Evolutionary conservation across 2,113 vertebrate genomes (phyloP).

Genomic region (Amphiprion percula): DNA sequence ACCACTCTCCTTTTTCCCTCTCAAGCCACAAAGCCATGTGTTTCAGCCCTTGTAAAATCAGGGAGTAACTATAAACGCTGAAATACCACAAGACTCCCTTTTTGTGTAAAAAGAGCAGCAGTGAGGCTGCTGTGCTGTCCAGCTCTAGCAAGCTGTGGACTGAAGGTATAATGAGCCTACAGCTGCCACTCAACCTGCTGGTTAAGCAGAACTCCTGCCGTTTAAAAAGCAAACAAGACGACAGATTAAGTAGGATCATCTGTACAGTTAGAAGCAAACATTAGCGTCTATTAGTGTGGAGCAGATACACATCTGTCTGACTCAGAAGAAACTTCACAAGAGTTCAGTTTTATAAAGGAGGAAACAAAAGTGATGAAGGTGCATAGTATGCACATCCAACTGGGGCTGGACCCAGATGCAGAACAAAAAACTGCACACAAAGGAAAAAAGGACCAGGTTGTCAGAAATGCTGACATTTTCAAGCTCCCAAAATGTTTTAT

Average conservation of each 20-base stretch:
- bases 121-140: constrained; percentile 10
- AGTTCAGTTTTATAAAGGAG: too few relatives aligned
- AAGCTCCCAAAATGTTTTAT: background rate
- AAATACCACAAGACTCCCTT: constrained; percentile 38
- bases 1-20: constrained; percentile 46
- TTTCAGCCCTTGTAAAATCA: constrained; percentile 63
- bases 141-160: constrained; percentile 1
- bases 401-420: background rate
- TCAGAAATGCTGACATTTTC: too few relatives aligned
- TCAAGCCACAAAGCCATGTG: constrained; percentile 54
- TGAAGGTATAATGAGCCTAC: constrained; percentile 3
- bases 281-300: background rate
- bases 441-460: background rate
- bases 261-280: background rate
- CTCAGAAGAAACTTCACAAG: constrained; percentile 30
- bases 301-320: constrained; percentile 36
- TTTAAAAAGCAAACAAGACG: constrained; percentile 43
- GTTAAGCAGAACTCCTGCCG: constrained; percentile 8
- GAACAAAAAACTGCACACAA: background rate
- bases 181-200: constrained; percentile 45
- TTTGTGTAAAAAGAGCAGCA: constrained; percentile 50
- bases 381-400: background rate
- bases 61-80: constrained; percentile 31
- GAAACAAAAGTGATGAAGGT: background rate
- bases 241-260: constrained; percentile 44